Percentiles rank a stretch among this genome's conserved stretches.
Evolutionary conservation across 2,113 vertebrate genomes (phyloP).

Genomic region (Callithrix jacchus): DNA sequence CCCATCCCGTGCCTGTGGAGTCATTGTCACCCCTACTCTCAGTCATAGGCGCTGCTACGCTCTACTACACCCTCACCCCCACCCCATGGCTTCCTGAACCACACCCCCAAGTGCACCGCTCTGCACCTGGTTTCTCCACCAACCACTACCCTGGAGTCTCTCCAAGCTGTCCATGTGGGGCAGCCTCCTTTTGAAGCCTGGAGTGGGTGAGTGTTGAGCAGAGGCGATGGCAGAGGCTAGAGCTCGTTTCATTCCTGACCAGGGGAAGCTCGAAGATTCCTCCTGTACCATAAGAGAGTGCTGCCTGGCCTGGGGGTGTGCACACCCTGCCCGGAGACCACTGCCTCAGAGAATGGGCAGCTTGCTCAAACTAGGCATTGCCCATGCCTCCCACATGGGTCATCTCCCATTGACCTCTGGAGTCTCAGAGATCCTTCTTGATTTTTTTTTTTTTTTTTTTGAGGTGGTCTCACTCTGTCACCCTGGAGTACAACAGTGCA

Average conservation of each 20-base stretch:
- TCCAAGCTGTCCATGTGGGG: fast-evolving
- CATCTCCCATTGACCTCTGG: not conserved
- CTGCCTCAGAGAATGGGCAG: not conserved
- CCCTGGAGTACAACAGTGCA: too few species aligned
- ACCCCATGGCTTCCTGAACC: fast-evolving
- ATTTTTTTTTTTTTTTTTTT: not conserved
- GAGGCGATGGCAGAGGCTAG: not conserved
- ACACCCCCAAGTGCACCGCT: fast-evolving
- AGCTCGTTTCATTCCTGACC: not conserved
- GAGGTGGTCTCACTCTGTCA: too few species aligned
- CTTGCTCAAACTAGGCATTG: not conserved
- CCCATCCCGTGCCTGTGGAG: fast-evolving
- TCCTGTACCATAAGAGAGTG: not conserved
- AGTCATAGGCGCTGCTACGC: fast-evolving
- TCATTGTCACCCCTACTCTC: not conserved
- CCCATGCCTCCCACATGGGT: too few species aligned
- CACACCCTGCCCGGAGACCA: not conserved
- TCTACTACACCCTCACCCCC: not conserved
- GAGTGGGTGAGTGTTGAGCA: not conserved
- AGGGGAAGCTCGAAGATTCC: not conserved
- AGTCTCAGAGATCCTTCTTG: not conserved
- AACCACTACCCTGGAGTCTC: not conserved
- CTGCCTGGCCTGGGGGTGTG: not conserved
- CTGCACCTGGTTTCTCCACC: not conserved
- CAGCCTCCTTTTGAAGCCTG: not conserved